Percentiles rank a stretch among this genome's conserved stretches.
Conservation (phyloP, 2,888 invertebrate genomes). For the Celastrina argiolus region DNA sequence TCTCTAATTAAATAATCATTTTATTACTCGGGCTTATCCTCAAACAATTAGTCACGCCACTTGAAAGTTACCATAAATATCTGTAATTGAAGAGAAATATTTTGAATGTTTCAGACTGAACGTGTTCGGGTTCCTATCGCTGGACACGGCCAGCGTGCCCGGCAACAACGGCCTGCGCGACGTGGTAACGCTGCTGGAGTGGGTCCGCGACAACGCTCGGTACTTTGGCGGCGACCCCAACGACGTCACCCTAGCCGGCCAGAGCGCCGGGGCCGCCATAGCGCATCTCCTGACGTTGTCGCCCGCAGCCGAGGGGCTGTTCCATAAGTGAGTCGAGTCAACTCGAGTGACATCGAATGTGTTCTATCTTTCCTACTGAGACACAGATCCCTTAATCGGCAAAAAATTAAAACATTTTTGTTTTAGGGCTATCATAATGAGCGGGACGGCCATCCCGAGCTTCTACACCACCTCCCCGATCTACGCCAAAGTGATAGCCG, state of each 20-base stretch:
- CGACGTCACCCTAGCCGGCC: slow-evolving; percentile 61
- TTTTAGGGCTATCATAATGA: slow-evolving; percentile 57
- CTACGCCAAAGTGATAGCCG: slow-evolving; percentile 45
- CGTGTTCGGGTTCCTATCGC: slow-evolving; percentile 64
- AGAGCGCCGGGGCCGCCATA: slow-evolving; percentile 60
- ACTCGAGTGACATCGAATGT: too few species aligned
- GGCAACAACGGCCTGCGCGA: slow-evolving; percentile 72
- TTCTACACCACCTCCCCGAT: slow-evolving; percentile 52
- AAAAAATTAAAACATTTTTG: background rate
- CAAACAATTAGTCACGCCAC: background rate
- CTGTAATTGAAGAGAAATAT: background rate
- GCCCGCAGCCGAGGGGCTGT: slow-evolving; percentile 52
- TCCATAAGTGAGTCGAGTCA: slow-evolving; percentile 44
- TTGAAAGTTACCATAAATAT: background rate
- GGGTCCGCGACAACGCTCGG: slow-evolving; percentile 58
- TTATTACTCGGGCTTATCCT: background rate
- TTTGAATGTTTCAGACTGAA: slow-evolving; percentile 50
- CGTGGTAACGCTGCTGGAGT: slow-evolving; percentile 57
- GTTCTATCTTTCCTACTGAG: too few species aligned
- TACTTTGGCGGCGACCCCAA: slow-evolving; percentile 62
- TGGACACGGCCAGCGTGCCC: slow-evolving; percentile 54
- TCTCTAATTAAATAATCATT: background rate
- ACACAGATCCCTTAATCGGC: too few species aligned
- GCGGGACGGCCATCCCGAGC: slow-evolving; percentile 50
- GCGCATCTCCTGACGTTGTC: slow-evolving; percentile 58